A percentile compares a stretch with the other conserved stretches of the same genome.
phyloP scores from a whole-genome alignment of 1,140 invertebrate genomes.

The Drosophila fuyamai region DNA sequence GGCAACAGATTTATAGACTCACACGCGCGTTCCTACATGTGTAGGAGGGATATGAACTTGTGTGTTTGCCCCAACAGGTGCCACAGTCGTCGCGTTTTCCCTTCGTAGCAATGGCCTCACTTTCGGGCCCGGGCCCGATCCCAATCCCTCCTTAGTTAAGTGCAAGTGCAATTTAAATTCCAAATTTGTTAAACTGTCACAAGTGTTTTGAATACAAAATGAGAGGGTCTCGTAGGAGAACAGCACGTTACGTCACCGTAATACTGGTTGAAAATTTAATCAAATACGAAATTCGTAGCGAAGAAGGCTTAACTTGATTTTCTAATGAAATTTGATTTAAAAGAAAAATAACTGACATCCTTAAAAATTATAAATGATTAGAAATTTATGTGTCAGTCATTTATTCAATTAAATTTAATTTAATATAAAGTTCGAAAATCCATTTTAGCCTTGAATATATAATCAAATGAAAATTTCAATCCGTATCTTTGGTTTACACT shows the following conservation, averaged over 20 bases:
- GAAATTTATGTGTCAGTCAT: too few species aligned
- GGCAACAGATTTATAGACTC: slow-evolving; percentile 52
- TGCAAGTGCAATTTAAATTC: slow-evolving; percentile 80
- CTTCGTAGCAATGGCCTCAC: background rate
- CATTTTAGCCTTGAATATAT: too few species aligned
- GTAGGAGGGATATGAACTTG: slow-evolving; percentile 6
- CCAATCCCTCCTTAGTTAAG: slow-evolving; percentile 46
- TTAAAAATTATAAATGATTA: too few species aligned
- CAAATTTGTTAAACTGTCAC: slow-evolving; percentile 81
- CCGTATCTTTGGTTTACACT: background rate
- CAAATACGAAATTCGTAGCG: too few species aligned
- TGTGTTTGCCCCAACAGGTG: slow-evolving; percentile 60
- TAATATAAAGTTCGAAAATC: too few species aligned
- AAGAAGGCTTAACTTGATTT: too few species aligned
- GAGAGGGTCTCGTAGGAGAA: slow-evolving; percentile 43
- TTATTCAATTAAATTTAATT: too few species aligned
- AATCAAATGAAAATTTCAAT: too few species aligned
- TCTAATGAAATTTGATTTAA: too few species aligned
- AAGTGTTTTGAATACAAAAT: slow-evolving; percentile 77
- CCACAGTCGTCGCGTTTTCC: slow-evolving; percentile 11
- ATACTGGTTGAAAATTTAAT: background rate
- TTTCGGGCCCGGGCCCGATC: background rate
- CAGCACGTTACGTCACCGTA: slow-evolving; percentile 11
- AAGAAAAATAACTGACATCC: too few species aligned
- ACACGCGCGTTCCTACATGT: slow-evolving; percentile 1